Percentiles rank a stretch among this genome's conserved stretches.
These are phyloP conservation scores for Oithona nana DNA, from an alignment of 2,888 invertebrate species.

Conservation along the genomic window DNA sequence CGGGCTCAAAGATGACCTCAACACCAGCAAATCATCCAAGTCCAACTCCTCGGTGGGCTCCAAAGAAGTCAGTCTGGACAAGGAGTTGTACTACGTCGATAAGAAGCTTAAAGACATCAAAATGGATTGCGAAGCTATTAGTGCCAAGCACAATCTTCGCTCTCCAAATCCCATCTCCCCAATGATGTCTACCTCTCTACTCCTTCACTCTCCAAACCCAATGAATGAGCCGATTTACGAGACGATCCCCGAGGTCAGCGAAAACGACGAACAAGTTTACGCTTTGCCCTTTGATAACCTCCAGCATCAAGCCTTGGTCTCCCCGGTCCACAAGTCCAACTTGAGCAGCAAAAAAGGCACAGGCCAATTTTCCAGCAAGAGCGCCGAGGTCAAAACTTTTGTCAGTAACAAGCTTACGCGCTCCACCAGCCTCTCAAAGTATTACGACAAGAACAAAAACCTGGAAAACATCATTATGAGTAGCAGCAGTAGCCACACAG, in stretches of 20 bases:
- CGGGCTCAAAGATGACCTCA: not conserved
- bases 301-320: constrained; percentile 18
- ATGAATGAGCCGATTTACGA: constrained; percentile 42
- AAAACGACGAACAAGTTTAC: constrained; percentile 41
- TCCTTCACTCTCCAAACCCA: constrained; percentile 20
- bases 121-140: constrained; percentile 32
- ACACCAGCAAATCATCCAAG: not conserved
- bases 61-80: constrained; percentile 31
- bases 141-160: constrained; percentile 10
- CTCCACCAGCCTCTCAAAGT: constrained; percentile 1
- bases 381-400: not conserved
- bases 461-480: not conserved
- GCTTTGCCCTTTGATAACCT: constrained; percentile 39
- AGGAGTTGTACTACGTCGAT: constrained; percentile 37
- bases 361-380: not conserved
- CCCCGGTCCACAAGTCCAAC: not conserved
- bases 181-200: not conserved
- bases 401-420: constrained; percentile 1
- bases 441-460: constrained; percentile 14
- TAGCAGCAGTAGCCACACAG: not conserved
- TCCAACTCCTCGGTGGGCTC: constrained; percentile 21
- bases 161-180: not conserved
- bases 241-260: constrained; percentile 36
- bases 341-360: constrained; percentile 1
- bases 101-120: constrained; percentile 41